phyloP scores from a whole-genome alignment of 23 tunicate species.

The Styela clava region DNA sequence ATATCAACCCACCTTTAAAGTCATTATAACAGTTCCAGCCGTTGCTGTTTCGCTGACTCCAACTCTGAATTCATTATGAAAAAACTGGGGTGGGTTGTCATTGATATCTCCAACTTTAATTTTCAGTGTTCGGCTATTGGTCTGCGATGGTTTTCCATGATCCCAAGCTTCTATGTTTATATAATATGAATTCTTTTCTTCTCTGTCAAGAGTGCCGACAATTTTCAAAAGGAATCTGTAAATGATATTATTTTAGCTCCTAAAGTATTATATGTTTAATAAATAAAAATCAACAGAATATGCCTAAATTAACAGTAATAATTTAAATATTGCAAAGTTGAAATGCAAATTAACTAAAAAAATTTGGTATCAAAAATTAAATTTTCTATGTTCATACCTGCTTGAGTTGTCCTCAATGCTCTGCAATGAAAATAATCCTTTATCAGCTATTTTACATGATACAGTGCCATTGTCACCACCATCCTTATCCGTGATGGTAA shows the following conservation, averaged over 20 bases:
- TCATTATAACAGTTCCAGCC: conserved; percentile 29
- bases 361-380: too few relatives aligned
- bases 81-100: conserved; percentile 71
- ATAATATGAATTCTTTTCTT: conserved; percentile 35
- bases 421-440: conserved; percentile 4
- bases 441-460: conserved; percentile 34
- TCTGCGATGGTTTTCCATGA: conserved; percentile 58
- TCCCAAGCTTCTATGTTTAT: conserved; percentile 66
- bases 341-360: too few relatives aligned
- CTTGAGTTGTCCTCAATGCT: background rate
- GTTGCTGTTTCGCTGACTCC: conserved; percentile 45
- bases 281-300: background rate
- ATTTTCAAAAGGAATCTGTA: conserved; percentile 61
- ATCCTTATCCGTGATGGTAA: conserved; percentile 77
- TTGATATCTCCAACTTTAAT: conserved; percentile 66
- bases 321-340: background rate
- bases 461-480: conserved; percentile 67
- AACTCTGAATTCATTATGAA: conserved; percentile 14
- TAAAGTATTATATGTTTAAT: too few relatives aligned
- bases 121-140: conserved; percentile 33
- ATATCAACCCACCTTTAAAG: conserved; percentile 26
- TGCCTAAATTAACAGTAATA: background rate
- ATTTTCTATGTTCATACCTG: conserved; percentile 15
- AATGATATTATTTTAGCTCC: too few relatives aligned
- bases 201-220: conserved; percentile 55